Base-by-base conservation (phyloP, 1,140 invertebrate species). In the Drosophila orena region DNA sequence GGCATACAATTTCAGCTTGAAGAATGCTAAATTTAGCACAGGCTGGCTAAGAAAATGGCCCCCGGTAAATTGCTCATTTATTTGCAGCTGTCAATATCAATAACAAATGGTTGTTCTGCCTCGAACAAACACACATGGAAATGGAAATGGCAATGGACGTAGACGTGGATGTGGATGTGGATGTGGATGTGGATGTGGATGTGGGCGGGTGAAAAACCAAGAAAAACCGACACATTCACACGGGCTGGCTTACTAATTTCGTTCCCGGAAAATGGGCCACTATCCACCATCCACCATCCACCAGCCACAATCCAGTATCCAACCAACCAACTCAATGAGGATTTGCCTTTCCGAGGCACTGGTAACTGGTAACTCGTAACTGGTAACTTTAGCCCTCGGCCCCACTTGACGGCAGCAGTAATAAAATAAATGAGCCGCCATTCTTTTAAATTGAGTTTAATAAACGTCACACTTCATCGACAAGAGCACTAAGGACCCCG, bases 371-470 rank as follows among this genome's bases (percentile, higher is more conserved):
- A n/a, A n/a, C n/a, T n/a, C n/a, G n/a, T n/a, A n/a, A 30, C 46
- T 53, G 49, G 77, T 17, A 17, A 85, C 81, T 86, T 81, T 86
- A 86, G 81, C 60, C 81, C 78, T 86, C 81, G 81, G 83, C 64
- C 74, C 64, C 73, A 77, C 75, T 71, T 77, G 74, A 78, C 74
- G 77, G 69, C 65, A 49, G 47, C 50, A 89, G 84, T 89, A 89
- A 89, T 89, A 89, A 89, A 89, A 89, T 89, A 89, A 89, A 89
- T 89, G 84, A 89, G 80, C 80, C 84, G 73, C 84, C 79, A 89
- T 89, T 89, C 85, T 89, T 89, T 89, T 89, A 89, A 89, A 89
- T 89, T 89, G 84, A 89, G 84, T 89, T 89, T 89, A 89, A 89
- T 89, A 89, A 89, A 90, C 84, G 84, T 89, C 84, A 89, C 84